phyloP scores from a whole-genome alignment of 1,140 invertebrate species.

The Drosophila triauraria region DNA sequence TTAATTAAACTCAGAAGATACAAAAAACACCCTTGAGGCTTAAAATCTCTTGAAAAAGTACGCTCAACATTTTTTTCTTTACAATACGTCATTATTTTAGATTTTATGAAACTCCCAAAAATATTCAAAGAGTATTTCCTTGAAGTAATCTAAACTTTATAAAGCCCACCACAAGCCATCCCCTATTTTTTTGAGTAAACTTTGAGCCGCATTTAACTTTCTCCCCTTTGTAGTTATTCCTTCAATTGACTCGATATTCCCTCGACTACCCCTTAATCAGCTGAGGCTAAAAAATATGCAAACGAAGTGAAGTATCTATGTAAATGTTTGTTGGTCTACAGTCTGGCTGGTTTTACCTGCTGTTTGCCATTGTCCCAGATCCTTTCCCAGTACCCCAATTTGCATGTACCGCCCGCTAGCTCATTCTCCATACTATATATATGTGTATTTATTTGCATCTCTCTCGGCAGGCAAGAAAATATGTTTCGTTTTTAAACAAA shows the following conservation, averaged over 20 bases:
- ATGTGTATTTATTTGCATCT: conserved; percentile 5
- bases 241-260: conserved; percentile 7
- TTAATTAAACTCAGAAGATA: background rate
- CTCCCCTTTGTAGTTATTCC: background rate
- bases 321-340: conserved; percentile 68
- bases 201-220: background rate
- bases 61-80: too few species aligned
- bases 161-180: background rate
- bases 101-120: too few species aligned
- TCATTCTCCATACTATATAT: conserved; percentile 26
- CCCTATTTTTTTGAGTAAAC: background rate
- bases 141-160: too few species aligned
- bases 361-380: conserved; percentile 50
- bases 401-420: conserved; percentile 5
- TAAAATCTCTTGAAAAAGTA: too few species aligned
- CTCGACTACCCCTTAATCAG: conserved; percentile 33
- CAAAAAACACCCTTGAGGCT: too few species aligned
- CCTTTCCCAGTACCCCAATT: conserved; percentile 18
- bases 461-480: conserved; percentile 49
- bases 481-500: conserved; percentile 75
- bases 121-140: too few species aligned
- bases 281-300: conserved; percentile 60
- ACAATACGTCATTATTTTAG: too few species aligned
- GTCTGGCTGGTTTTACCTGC: conserved; percentile 60
- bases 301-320: conserved; percentile 72